These are phyloP conservation scores for Cyanoliseus patagonus DNA, from an alignment of 2,113 vertebrate species.

Conservation along the genomic window DNA sequence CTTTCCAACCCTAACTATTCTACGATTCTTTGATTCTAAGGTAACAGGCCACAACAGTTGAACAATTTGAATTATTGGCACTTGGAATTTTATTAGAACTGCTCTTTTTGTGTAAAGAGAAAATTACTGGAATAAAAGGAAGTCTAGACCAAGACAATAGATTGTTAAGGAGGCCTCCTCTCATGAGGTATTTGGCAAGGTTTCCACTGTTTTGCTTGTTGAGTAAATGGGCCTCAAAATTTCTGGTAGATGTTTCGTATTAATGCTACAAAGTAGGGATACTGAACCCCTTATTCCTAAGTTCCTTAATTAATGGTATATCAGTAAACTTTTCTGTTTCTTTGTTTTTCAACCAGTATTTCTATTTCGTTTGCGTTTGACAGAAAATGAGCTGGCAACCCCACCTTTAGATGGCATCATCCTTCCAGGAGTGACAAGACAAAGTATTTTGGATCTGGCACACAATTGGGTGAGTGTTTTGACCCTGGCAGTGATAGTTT, in stretches of 20 bases:
- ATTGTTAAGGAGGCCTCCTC: neutral
- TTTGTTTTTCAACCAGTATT: neutral
- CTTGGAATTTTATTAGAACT: neutral
- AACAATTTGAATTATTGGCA: neutral
- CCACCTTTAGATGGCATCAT: constrained; percentile 92
- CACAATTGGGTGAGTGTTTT: constrained; percentile 80
- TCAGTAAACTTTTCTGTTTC: neutral
- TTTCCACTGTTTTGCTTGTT: neutral
- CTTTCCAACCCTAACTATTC: too few species aligned
- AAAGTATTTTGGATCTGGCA: constrained; percentile 86
- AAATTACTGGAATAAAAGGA: neutral
- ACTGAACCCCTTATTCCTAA: neutral
- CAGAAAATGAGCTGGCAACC: constrained; percentile 89
- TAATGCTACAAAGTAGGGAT: neutral
- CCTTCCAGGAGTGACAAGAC: constrained; percentile 87
- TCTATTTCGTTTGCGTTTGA: neutral
- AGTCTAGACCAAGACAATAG: neutral
- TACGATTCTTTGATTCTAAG: too few species aligned
- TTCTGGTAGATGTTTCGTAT: neutral
- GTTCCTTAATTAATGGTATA: neutral
- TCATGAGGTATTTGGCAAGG: neutral
- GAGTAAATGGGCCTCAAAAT: neutral
- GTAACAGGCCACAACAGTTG: neutral
- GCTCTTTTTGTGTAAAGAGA: neutral
- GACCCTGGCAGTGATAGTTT: neutral